A percentile compares a stretch with the other conserved stretches of the same genome.
Evolutionary conservation across 35 echinoderm and acorn worm genomes (phyloP).

Genomic region (Acanthaster planci): DNA sequence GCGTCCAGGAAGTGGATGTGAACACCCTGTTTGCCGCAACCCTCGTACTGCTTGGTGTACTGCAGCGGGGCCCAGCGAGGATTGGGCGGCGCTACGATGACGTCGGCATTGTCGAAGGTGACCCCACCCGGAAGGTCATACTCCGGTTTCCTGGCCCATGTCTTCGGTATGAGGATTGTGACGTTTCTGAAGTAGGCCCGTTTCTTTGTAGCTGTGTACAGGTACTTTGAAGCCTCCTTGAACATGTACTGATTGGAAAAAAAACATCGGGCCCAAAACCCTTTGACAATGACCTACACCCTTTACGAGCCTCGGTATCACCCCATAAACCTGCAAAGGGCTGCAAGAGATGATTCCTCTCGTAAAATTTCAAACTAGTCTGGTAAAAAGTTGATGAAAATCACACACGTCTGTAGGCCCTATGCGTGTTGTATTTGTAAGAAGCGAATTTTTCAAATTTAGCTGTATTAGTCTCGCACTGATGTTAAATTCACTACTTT

Average conservation of each 20-base stretch:
- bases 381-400: too few species aligned
- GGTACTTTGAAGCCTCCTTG: conserved; percentile 50
- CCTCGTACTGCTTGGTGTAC: conserved; percentile 66
- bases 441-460: too few species aligned
- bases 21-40: conserved; percentile 66
- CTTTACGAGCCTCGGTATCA: too few species aligned
- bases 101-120: conserved; percentile 56
- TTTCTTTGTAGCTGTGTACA: conserved; percentile 57
- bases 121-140: conserved; percentile 23
- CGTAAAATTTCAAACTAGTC: too few species aligned
- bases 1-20: conserved; percentile 68
- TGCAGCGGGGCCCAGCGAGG: conserved; percentile 57
- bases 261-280: too few species aligned
- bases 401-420: too few species aligned
- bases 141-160: conserved; percentile 46
- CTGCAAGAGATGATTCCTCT: too few species aligned
- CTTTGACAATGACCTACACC: too few species aligned
- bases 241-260: conserved; percentile 55
- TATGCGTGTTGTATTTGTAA: too few species aligned
- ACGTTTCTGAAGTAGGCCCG: conserved; percentile 60
- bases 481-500: too few species aligned
- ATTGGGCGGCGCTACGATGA: conserved; percentile 58
- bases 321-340: too few species aligned
- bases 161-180: conserved; percentile 59
- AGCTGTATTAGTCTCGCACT: too few species aligned